Evolutionary conservation across 2,888 invertebrate species (phyloP), one percentile per base, ranked within the genome.

Genomic region (Xylocampa areola): DNA sequence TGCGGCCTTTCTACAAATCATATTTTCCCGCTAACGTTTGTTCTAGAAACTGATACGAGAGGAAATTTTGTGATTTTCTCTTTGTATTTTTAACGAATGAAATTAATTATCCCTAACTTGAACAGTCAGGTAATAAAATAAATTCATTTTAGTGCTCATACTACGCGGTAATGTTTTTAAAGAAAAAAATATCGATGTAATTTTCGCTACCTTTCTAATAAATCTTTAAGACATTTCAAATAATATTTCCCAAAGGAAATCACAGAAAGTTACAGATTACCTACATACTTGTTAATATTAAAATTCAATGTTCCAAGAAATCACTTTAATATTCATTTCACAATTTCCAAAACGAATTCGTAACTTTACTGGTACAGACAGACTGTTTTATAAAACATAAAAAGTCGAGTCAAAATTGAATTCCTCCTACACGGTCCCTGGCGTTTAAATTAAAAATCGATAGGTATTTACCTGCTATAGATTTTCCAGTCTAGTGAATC

Each of bases 401-500:
- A 39, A 11, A 2, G 5, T 23, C 14, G 10, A 14, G 17, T 30
- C 16, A 36, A 30, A 37, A 35, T n/a, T 30, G 4, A 30, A 50
- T 44, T 30, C 17, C 4, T 44, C 48, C 13, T 43, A 52, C 14
- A 45, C 62, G 35, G 45, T 21, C 39, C 23, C 68, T 58, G 66
- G 61, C 65, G 73, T 75, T 68, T 68, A 80, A 87, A 87, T 86
- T 85, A 84, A 88, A 87, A 90, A 89, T 90, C 87, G 75, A 88
- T 88, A 85, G 71, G 78, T 80, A 79, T 76, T 77, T 77, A 77
- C 73, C 79, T 79, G 65, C 79, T 76, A 80, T 77, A 79, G 80
- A 77, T 84, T 88, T 88, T 88, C 84, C 88, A 86, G 89, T 89
- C 88, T 90, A 78, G 78, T 82, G 85, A 77, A 55, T 84, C 77